Evolutionary conservation across 2,888 invertebrate species (phyloP), one percentile per base, ranked within the genome.

Genomic region (Beris morrisii): DNA sequence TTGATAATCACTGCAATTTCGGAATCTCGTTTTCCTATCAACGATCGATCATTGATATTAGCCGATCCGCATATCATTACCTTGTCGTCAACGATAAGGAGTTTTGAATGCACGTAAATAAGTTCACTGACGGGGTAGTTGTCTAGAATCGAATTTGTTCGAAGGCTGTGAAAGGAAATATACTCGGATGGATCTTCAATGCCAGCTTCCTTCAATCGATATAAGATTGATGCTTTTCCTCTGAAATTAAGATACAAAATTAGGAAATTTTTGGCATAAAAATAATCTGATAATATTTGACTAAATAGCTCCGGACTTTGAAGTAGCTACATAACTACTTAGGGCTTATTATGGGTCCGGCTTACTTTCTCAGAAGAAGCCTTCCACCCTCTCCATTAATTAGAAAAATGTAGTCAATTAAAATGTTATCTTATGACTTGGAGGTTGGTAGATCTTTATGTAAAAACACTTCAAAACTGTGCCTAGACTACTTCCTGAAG

Each of bases 31-130:
- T 89, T 92, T 0, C 98, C 98, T 64, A 95, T 84, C 87, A 98
- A 87, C 65, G 96, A 97, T 61, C 98, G 83, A 78, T 99, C 98
- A 76, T 99, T 99, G 73, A 99, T 96, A 77, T 99, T 99, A 0
- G 98, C 97, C 5, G 97, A 97, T 15, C 98, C 98, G 74, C 97
- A 97, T 70, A 99, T 95, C 0, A 94, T 88, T 3, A 87, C 84
- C 72, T 88, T 87, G 79, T 99, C 98, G 77, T 99, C 98, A 0
- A 92, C 92, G 69, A 99, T 95, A 81, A 98, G 85, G 67, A 99
- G 82, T 82, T 99, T 99, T 67, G 97, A 96, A 82, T 99, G 98
- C 12, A 99, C 96, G 80, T 99, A 99, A 66, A 99, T 89, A 7
- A 98, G 83, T 79, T 98, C 98, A 0, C 96, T 94, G 55, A 97